Base-by-base conservation (phyloP, 2,113 vertebrate genomes). In the Paralichthys olivaceus region DNA sequence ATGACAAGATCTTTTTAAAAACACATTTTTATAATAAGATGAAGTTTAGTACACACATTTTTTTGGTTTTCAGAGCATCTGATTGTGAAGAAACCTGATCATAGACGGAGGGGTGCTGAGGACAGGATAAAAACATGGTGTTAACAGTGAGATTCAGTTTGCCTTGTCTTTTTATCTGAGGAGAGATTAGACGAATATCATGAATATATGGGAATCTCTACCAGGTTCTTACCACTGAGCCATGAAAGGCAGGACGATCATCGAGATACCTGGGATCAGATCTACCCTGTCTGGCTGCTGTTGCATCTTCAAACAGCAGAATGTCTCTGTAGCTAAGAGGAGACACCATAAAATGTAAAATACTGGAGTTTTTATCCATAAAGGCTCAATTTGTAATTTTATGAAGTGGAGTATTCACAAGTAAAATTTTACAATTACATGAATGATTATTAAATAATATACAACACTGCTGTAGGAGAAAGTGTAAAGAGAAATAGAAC, bases 21-120 rank as follows among this genome's bases (percentile, higher is more conserved):
- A 29, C 28, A 29, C 5, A 5, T 29, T 29, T 2, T 43, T 43
- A 43, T 43, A 43, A 43, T 11, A 43, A 6, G 4, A 6, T 11
- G 40, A 11, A 2, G 28, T 29, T 29, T 29, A 51, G 55, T 22
- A 56, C 56, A 47, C n/a, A 67, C 5, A 55, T 22, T 17, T 14
- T 61, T 72, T 28, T 67, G 20, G 23, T 51, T 56, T 61, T 3
- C 34, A 75, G 66, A 47, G 47, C 45, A 22, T 67, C 19, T 76
- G 61, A 71, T 60, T 55, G 19, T 26, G 22, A 60, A 60, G 55
- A 47, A 9, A 60, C 34, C 34, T 17, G 32, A 49, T 81, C 32
- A 61, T 15, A 62, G 62, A 49, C 4, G 9, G n/a, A 77, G 20
- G 7, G 19, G 37, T 57, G 56, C 45, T 60, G 32, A 64, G 45